Conservation (phyloP, 2,113 vertebrate species). For the Myrmophylax atrothorax region DNA sequence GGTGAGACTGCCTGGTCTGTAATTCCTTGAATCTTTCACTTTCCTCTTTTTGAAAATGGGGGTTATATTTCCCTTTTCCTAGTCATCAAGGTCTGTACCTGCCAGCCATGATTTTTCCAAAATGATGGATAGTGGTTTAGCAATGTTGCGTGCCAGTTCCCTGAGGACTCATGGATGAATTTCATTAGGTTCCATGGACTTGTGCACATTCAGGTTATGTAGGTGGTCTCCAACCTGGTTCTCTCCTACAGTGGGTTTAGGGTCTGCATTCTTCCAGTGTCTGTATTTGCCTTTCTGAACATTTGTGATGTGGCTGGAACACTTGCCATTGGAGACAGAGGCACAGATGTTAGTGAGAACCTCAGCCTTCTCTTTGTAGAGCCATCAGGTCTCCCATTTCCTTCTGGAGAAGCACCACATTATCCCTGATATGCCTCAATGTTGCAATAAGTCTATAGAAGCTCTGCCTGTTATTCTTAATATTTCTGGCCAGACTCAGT, state of each 20-base stretch:
- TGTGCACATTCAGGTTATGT: not conserved
- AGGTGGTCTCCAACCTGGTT: not conserved
- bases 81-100: not conserved
- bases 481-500: not conserved
- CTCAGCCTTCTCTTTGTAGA: not conserved
- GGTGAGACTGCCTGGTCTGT: too few relatives aligned
- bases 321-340: not conserved
- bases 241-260: not conserved
- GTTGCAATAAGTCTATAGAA: not conserved
- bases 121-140: not conserved
- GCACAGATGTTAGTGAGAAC: not conserved
- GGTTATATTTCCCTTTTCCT: not conserved
- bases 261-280: not conserved
- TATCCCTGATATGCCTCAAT: not conserved
- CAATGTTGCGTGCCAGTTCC: not conserved
- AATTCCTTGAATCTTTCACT: not conserved
- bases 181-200: not conserved
- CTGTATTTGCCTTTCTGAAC: not conserved
- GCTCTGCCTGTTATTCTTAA: not conserved
- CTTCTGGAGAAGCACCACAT: rapidly evolving
- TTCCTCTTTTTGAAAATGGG: not conserved
- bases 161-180: not conserved
- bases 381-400: not conserved
- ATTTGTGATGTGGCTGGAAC: not conserved
- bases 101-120: not conserved